Evolutionary conservation across 2,113 vertebrate genomes (phyloP).

Genomic region (Siphamia tubifer): DNA sequence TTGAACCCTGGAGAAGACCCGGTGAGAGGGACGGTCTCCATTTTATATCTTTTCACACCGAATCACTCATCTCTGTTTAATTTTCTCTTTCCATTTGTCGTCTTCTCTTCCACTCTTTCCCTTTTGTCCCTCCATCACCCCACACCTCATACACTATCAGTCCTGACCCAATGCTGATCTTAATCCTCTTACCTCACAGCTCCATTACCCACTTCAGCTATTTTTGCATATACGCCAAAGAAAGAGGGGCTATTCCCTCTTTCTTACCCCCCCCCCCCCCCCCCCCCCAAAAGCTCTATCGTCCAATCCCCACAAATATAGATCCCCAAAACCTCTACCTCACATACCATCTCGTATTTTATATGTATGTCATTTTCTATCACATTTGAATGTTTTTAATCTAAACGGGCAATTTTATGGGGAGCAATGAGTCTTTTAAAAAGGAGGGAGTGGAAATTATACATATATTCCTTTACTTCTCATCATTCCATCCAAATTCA

Average conservation of each 20-base stretch:
- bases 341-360: slow-evolving; percentile 36
- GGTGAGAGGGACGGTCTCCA: slow-evolving; percentile 18
- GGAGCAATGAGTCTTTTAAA: slow-evolving; percentile 17
- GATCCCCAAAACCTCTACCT: slow-evolving; percentile 29
- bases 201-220: slow-evolving; percentile 73
- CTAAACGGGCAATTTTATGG: slow-evolving; percentile 24
- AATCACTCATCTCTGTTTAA: slow-evolving; percentile 22
- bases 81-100: slow-evolving; percentile 53
- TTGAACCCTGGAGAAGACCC: neutral
- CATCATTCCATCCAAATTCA: slow-evolving; percentile 51
- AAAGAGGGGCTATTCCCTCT: slow-evolving; percentile 38
- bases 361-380: slow-evolving; percentile 55
- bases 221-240: slow-evolving; percentile 66
- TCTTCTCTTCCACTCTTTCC: slow-evolving; percentile 7
- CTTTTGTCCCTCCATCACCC: slow-evolving; percentile 63
- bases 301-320: slow-evolving; percentile 36
- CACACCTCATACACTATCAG: slow-evolving; percentile 66
- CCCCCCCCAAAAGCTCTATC: slow-evolving; percentile 43
- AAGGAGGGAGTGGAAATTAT: slow-evolving; percentile 42
- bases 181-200: slow-evolving; percentile 76
- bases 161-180: slow-evolving; percentile 70
- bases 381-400: slow-evolving; percentile 47
- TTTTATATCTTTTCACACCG: slow-evolving; percentile 41
- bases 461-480: slow-evolving; percentile 27
- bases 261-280: slow-evolving; percentile 34